These are phyloP conservation scores for Scrobipalpa atriplicella DNA, from an alignment of 2,888 invertebrate species.

Conservation along the genomic window DNA sequence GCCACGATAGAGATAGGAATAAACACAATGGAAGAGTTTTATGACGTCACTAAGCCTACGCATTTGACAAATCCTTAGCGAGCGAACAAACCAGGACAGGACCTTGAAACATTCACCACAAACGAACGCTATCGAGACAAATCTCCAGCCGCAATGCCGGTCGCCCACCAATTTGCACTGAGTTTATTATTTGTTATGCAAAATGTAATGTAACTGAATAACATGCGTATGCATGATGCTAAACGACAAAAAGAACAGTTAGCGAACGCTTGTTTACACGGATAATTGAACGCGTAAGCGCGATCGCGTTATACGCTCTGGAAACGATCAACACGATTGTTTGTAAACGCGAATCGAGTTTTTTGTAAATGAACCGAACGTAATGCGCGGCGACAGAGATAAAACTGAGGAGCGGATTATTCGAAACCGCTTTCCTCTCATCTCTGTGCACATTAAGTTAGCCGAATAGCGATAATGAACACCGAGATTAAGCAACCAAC, in stretches of 20 bases:
- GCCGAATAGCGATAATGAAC: conserved; percentile 56
- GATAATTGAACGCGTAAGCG: conserved; percentile 32
- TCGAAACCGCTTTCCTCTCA: conserved; percentile 28
- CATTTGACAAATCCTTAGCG: conserved; percentile 77
- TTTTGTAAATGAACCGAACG: conserved; percentile 24
- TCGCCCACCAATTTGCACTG: conserved; percentile 67
- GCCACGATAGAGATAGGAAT: conserved; percentile 25
- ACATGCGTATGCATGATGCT: conserved; percentile 16
- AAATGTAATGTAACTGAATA: conserved; percentile 2
- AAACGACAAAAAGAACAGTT: conserved; percentile 15
- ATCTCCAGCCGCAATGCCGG: conserved; percentile 64
- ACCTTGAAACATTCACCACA: conserved; percentile 80
- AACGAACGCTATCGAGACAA: conserved; percentile 75
- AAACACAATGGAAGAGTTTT: conserved; percentile 39
- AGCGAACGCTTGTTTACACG: conserved; percentile 30
- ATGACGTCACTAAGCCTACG: conserved; percentile 73
- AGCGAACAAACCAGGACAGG: conserved; percentile 73
- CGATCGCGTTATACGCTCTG: conserved; percentile 34
- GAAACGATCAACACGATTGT: conserved; percentile 39
- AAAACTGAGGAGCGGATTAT: conserved; percentile 18
- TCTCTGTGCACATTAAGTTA: conserved; percentile 33
- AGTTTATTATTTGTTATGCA: conserved; percentile 43
- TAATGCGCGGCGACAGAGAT: conserved; percentile 24
- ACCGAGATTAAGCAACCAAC: conserved; percentile 57
- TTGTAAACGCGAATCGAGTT: conserved; percentile 36